phyloP scores from a whole-genome alignment of 2,113 vertebrate species.

The Girardinichthys multiradiatus region DNA sequence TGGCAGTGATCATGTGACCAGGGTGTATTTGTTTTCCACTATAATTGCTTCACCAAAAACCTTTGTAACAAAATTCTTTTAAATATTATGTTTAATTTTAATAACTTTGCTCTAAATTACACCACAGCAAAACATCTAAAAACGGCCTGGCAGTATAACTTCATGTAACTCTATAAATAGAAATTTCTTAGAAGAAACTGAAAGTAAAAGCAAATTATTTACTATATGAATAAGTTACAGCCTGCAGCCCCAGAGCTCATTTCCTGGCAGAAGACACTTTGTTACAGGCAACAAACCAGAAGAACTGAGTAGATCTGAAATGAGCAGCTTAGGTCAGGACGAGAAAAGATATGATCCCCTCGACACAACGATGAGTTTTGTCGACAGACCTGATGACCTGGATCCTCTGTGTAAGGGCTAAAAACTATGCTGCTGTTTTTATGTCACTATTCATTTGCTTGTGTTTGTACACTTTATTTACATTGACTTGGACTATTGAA shows the following conservation, averaged over 20 bases:
- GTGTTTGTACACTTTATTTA: background rate
- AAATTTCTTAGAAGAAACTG: background rate
- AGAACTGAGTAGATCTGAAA: background rate
- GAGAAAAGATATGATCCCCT: conserved; percentile 67
- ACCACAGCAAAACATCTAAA: background rate
- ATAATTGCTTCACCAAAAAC: background rate
- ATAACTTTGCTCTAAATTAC: background rate
- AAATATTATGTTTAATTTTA: background rate
- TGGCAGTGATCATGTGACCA: background rate
- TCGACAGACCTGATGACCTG: conserved; percentile 68
- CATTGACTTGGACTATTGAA: too few relatives aligned
- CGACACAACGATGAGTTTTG: conserved; percentile 72
- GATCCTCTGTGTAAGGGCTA: conserved; percentile 38
- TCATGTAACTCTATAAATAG: background rate
- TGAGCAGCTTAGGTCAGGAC: background rate
- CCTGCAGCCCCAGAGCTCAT: background rate
- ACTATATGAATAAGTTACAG: background rate
- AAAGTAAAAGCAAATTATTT: background rate
- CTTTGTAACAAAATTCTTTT: background rate
- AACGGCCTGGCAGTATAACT: background rate
- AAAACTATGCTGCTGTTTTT: fast-evolving
- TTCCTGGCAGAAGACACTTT: background rate
- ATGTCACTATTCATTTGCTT: background rate
- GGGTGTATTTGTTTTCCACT: background rate
- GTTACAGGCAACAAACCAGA: fast-evolving